phyloP scores from a whole-genome alignment of 2,888 invertebrate genomes.

The Bugulina stolonifera region DNA sequence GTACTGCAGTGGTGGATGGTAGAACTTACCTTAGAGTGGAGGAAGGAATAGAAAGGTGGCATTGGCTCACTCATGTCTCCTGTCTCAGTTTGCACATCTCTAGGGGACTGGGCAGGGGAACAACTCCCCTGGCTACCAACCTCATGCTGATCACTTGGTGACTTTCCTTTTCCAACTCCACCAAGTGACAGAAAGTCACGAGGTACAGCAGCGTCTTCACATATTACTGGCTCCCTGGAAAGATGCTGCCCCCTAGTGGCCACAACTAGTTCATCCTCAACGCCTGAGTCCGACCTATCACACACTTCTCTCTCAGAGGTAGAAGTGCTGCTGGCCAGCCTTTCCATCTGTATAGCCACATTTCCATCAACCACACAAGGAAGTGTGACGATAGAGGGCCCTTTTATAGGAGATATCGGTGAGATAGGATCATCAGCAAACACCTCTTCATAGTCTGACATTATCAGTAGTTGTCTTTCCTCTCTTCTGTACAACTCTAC shows the following conservation, averaged over 20 bases:
- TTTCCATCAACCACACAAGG: conserved; percentile 14
- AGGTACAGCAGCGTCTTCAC: not conserved
- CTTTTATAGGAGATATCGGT: not conserved
- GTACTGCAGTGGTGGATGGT: too few species aligned
- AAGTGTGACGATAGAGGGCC: not conserved
- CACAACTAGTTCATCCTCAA: not conserved
- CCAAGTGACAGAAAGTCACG: not conserved
- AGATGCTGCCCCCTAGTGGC: not conserved
- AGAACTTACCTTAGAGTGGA: conserved; percentile 12
- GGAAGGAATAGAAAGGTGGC: conserved; percentile 13
- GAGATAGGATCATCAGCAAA: not conserved
- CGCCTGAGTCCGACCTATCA: not conserved
- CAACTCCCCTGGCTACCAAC: not conserved
- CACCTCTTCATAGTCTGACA: not conserved
- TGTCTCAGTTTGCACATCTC: not conserved
- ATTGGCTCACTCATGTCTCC: not conserved
- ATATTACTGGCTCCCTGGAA: not conserved
- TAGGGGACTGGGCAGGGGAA: conserved; percentile 5
- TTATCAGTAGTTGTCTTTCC: too few species aligned
- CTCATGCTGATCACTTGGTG: not conserved
- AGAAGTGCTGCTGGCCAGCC: not conserved
- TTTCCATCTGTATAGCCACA: not conserved
- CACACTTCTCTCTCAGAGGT: not conserved
- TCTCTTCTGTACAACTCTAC: too few species aligned
- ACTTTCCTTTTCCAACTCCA: not conserved